Conservation (phyloP, 2,888 invertebrate genomes). For the Pseudococcus viburni region DNA sequence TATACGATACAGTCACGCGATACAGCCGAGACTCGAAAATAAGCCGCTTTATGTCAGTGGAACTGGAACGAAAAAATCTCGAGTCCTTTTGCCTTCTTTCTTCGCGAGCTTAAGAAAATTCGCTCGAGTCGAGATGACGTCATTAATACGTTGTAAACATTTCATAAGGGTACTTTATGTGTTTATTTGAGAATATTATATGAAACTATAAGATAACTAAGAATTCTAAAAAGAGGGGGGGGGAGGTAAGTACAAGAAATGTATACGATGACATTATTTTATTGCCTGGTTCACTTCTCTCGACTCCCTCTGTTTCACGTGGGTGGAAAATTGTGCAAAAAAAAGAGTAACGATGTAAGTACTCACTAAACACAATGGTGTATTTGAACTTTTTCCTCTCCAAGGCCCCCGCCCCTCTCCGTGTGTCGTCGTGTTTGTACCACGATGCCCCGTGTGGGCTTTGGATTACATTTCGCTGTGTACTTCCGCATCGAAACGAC, state of each 20-base stretch:
- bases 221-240: not conserved
- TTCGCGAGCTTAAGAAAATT: not conserved
- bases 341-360: not conserved
- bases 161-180: not conserved
- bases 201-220: not conserved
- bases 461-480: not conserved
- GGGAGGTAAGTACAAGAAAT: not conserved
- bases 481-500: not conserved
- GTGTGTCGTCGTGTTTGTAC: not conserved
- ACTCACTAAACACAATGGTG: not conserved
- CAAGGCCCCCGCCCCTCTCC: not conserved
- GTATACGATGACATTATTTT: not conserved
- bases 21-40: not conserved
- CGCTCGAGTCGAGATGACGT: not conserved
- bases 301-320: not conserved
- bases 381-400: not conserved
- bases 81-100: not conserved
- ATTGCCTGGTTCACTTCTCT: not conserved
- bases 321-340: not conserved
- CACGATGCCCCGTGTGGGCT: not conserved
- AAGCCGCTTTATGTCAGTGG: slow-evolving; percentile 14
- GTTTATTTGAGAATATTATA: not conserved
- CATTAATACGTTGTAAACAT: not conserved
- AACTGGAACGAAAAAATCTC: not conserved
- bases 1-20: slow-evolving; percentile 12